Conservation (phyloP, 2,888 invertebrate genomes). For the Eupithecia pulchellata region DNA sequence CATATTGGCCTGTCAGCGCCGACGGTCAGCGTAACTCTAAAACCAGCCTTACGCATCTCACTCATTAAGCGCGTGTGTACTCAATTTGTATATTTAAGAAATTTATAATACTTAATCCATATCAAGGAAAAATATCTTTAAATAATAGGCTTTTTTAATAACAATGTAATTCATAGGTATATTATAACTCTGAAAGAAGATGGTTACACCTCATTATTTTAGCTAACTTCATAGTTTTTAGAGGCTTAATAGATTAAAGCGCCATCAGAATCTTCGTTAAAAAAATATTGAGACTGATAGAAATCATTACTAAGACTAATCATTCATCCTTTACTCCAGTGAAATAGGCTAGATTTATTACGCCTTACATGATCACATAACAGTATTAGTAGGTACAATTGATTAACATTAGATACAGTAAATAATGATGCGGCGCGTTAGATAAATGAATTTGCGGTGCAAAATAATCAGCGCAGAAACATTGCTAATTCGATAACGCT, state of each 20-base stretch:
- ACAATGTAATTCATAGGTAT: too few relatives aligned
- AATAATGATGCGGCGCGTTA: slow-evolving; percentile 10
- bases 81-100: too few relatives aligned
- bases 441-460: slow-evolving; percentile 12
- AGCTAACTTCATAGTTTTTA: neutral
- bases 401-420: slow-evolving; percentile 7
- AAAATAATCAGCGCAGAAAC: slow-evolving; percentile 9
- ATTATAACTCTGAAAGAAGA: neutral
- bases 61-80: too few relatives aligned
- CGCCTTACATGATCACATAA: neutral
- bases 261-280: neutral
- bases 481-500: slow-evolving; percentile 1
- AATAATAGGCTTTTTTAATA: too few relatives aligned
- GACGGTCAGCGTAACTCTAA: too few relatives aligned
- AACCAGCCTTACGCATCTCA: too few relatives aligned
- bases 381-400: slow-evolving; percentile 3
- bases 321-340: neutral
- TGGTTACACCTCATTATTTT: neutral
- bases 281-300: neutral
- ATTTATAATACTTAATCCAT: too few relatives aligned
- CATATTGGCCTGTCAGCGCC: too few relatives aligned
- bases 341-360: neutral
- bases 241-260: neutral
- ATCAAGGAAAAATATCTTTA: neutral
- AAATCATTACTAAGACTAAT: neutral